Evolutionary conservation across 2,888 invertebrate genomes (phyloP).

Genomic region (Ectemnius lituratus): DNA sequence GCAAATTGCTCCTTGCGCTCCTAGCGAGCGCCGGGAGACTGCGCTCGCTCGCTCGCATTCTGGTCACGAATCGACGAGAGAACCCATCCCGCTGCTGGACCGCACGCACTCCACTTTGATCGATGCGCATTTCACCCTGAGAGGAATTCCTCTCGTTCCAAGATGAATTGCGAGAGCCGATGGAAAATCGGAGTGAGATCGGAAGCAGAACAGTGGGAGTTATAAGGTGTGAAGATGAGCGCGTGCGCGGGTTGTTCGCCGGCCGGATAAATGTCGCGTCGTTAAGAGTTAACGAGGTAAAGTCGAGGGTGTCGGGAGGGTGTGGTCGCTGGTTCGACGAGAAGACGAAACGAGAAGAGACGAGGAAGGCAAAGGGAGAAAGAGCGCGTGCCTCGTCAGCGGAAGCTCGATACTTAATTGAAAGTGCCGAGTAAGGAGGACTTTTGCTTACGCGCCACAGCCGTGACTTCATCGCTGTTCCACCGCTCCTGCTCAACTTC

Average conservation of each 20-base stretch:
- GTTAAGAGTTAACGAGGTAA: conserved; percentile 45
- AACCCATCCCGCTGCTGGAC: background rate
- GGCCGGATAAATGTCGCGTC: conserved; percentile 36
- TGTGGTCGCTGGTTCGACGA: background rate
- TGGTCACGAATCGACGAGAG: background rate
- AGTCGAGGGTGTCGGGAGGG: conserved; percentile 29
- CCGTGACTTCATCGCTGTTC: conserved; percentile 12
- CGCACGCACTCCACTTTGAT: no score
- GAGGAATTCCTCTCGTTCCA: no score
- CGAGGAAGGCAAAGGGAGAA: conserved; percentile 22
- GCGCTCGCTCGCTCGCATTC: background rate
- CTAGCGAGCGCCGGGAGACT: background rate
- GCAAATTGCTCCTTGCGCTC: conserved; percentile 1
- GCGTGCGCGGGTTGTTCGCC: background rate
- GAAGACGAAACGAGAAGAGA: background rate
- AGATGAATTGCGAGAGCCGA: no score
- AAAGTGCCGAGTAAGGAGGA: conserved; percentile 56
- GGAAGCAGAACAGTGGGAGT: background rate
- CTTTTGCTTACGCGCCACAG: conserved; percentile 42
- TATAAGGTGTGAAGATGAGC: background rate
- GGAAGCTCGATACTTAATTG: conserved; percentile 62
- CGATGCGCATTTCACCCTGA: no score
- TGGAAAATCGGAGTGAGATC: background rate
- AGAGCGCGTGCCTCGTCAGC: conserved; percentile 50
- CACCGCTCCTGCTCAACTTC: background rate